Evolutionary conservation across 2,113 vertebrate genomes (phyloP).

Genomic region (Hirundichthys speculiger): DNA sequence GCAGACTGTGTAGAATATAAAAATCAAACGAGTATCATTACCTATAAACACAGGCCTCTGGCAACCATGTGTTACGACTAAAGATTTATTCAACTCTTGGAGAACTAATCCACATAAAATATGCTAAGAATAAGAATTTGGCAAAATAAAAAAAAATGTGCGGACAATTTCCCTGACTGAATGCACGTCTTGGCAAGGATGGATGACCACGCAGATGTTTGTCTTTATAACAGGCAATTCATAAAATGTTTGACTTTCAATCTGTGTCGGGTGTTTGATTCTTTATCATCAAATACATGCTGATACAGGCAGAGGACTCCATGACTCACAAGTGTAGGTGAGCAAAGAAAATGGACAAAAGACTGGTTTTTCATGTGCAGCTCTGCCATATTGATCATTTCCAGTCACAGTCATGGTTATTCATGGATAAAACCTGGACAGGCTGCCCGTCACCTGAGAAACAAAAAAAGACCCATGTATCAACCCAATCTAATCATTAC

Average conservation of each 20-base stretch:
- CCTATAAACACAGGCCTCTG: constrained; percentile 5
- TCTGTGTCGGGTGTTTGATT: no score
- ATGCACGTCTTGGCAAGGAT: neutral
- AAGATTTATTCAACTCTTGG: neutral
- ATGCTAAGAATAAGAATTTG: neutral
- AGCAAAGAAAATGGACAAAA: no score
- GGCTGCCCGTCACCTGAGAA: neutral
- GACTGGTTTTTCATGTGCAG: no score
- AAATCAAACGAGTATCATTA: neutral
- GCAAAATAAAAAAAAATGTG: neutral
- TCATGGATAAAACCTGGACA: no score
- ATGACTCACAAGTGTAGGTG: no score
- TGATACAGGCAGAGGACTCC: no score
- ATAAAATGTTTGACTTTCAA: neutral
- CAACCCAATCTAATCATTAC: neutral
- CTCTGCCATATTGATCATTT: no score
- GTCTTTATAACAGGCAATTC: neutral
- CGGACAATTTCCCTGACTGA: neutral
- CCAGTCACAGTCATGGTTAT: no score
- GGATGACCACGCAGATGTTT: neutral
- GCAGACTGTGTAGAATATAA: neutral
- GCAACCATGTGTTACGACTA: neutral
- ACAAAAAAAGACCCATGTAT: neutral
- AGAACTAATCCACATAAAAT: neutral
- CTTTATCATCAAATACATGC: no score